These are phyloP conservation scores for Amyelois transitella DNA, from an alignment of 1,140 invertebrate species.

Conservation along the genomic window DNA sequence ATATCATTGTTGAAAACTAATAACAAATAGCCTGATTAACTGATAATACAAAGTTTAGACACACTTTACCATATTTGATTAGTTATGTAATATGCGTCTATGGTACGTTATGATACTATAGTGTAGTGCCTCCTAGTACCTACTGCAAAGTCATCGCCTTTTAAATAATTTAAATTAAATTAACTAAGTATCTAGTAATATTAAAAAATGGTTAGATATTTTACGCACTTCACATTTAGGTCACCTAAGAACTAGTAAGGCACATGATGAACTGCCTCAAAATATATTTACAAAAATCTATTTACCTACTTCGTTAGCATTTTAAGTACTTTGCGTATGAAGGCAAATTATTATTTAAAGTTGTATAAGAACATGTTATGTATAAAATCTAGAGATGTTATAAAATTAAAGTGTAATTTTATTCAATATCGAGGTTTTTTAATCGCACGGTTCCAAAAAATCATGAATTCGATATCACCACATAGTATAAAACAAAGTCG, in stretches of 20 bases:
- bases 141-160: conserved; percentile 1
- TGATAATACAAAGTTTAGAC: too few species aligned
- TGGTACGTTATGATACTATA: not conserved
- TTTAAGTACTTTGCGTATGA: not conserved
- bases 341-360: not conserved
- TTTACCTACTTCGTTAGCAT: not conserved
- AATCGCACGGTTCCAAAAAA: too few species aligned
- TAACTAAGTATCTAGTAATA: not conserved
- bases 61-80: too few species aligned
- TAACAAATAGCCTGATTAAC: too few species aligned
- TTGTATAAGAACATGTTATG: not conserved
- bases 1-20: too few species aligned
- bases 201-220: too few species aligned
- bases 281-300: conserved; percentile 10
- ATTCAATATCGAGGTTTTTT: too few species aligned
- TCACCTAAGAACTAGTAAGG: conserved; percentile 7
- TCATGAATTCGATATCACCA: too few species aligned
- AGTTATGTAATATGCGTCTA: too few species aligned
- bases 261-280: conserved; percentile 3
- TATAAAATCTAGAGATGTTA: not conserved
- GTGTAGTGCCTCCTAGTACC: not conserved
- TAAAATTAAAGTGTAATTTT: not conserved
- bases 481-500: too few species aligned
- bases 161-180: not conserved
- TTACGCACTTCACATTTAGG: too few species aligned